Evolutionary conservation across 2,113 vertebrate species (phyloP), one percentile per base, ranked within the genome.

Genomic region (Hippocampus zosterae): DNA sequence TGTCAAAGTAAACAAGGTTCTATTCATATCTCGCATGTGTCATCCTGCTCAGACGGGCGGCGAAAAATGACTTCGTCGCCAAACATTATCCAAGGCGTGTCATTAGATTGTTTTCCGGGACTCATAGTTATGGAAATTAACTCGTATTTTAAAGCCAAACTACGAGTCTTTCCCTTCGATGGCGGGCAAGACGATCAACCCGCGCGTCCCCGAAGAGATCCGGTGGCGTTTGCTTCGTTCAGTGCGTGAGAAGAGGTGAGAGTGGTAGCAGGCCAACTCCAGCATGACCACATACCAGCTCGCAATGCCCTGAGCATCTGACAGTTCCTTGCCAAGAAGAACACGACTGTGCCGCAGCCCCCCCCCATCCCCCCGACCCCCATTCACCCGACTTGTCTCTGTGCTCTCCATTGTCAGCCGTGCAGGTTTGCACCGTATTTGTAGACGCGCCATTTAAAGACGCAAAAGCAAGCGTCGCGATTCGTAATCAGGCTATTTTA

Each of bases 21-120:
- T 68, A 68, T 41, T 55, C n/a, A 68, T 56, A 56, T 56, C 29
- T 8, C 15, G 19, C 65, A 37, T 68, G 44, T 66, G 65, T 48
- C 42, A 33, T 46, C 44, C 1, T 42, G 62, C 16, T 42, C 40
- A 13, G 10, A n/a, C 3, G 12, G 48, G 19, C n/a, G 15, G 4
- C 29, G 11, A 50, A 29, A 29, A 18, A 52, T 16, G 15, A 15
- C 27, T 33, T 27, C 18, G 3, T 33, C 3, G 6, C 18, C 18
- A 37, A 61, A 61, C 27, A 33, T 61, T 33, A 33, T 33, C 25
- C 8, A 60, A 12, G 15, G 16, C 19, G 46, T 18, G 5, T 50
- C 16, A 16, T 50, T 50, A 6, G 16, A 50, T 18, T 50, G 16
- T 19, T 44, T 19, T 44, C 42, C 42, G 13, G 42, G 11, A 12